These are phyloP conservation scores for Otis tarda DNA, from an alignment of 2,113 vertebrate species.

Conservation along the genomic window DNA sequence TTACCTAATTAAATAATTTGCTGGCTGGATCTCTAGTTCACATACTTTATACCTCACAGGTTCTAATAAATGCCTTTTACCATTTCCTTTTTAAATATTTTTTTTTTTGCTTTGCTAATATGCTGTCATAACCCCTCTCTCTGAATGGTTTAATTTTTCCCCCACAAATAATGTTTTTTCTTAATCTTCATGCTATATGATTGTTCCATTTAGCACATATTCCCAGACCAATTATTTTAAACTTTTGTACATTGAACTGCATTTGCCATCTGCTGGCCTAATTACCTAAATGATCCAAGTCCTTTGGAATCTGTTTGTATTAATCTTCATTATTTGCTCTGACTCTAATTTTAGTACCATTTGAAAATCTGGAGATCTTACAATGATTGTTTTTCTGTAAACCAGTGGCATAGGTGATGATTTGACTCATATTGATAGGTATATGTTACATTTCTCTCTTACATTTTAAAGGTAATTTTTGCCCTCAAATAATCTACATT, in stretches of 20 bases:
- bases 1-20: background rate
- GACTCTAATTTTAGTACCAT: background rate
- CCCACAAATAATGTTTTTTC: background rate
- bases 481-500: background rate
- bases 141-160: background rate
- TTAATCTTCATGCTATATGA: background rate
- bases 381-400: background rate
- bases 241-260: constrained; percentile 36
- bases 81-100: background rate
- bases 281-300: constrained; percentile 57
- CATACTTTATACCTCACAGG: background rate
- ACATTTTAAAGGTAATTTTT: background rate
- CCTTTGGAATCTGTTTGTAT: constrained; percentile 48
- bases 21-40: background rate
- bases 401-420: background rate
- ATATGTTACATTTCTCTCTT: background rate
- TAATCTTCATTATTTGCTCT: constrained; percentile 57
- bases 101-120: background rate
- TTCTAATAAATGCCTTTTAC: background rate
- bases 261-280: constrained; percentile 62
- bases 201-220: background rate
- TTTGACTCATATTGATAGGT: background rate
- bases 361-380: constrained; percentile 39
- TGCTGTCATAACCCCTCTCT: background rate
- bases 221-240: background rate